Evolutionary conservation across 1,140 invertebrate species (phyloP).

Genomic region (Eubasilissa regina): DNA sequence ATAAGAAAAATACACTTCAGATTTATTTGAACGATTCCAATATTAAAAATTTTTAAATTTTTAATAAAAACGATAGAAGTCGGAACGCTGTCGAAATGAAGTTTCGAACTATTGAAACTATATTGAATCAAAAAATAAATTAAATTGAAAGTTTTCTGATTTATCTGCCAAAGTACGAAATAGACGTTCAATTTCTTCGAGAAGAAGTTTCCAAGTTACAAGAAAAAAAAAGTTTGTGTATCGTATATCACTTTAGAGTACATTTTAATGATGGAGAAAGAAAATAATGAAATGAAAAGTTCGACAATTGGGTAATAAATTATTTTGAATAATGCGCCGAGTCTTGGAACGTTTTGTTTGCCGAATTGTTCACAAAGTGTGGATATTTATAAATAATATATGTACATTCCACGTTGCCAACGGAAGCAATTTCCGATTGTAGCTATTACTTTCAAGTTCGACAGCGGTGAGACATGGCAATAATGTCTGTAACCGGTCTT

Average conservation of each 20-base stretch:
- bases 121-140: too few relatives aligned
- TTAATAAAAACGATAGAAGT: too few relatives aligned
- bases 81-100: too few relatives aligned
- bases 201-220: too few relatives aligned
- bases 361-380: background rate
- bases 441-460: slow-evolving; percentile 14
- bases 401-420: background rate
- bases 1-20: too few relatives aligned
- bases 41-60: too few relatives aligned
- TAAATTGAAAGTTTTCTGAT: too few relatives aligned
- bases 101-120: too few relatives aligned
- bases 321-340: slow-evolving; percentile 7
- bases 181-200: too few relatives aligned
- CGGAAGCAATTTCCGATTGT: slow-evolving; percentile 20
- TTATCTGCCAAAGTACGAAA: too few relatives aligned
- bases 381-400: background rate
- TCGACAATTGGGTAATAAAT: slow-evolving; percentile 20
- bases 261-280: background rate
- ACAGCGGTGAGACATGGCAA: slow-evolving; percentile 4
- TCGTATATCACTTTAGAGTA: background rate
- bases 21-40: too few relatives aligned
- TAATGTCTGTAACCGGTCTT: slow-evolving; percentile 13
- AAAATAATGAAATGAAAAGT: slow-evolving; percentile 25
- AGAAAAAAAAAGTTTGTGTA: background rate
- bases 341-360: background rate